A percentile compares a stretch with the other conserved stretches of the same genome.
These are phyloP conservation scores for Stenotaenia linearis DNA, from an alignment of 2,888 invertebrate genomes.

Conservation along the genomic window DNA sequence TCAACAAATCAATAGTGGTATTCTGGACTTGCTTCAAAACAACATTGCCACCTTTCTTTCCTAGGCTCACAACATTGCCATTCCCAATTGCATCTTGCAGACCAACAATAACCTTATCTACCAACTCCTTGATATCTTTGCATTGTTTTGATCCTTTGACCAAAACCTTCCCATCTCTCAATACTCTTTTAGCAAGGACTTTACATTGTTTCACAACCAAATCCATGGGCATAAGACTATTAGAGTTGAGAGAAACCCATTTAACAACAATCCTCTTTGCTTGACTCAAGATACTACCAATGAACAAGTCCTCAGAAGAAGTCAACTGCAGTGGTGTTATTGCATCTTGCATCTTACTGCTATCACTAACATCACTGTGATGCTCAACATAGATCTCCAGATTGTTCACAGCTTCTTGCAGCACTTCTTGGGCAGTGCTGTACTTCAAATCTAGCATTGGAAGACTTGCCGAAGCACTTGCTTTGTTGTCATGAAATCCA, in stretches of 20 bases:
- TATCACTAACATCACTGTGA: background rate
- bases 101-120: background rate
- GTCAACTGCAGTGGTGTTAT: background rate
- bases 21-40: background rate
- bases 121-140: background rate
- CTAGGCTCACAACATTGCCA: too few relatives aligned
- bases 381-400: background rate
- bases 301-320: background rate
- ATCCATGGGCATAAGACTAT: background rate
- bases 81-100: background rate
- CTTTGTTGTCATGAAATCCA: background rate
- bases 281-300: background rate
- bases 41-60: background rate
- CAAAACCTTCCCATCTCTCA: background rate
- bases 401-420: background rate
- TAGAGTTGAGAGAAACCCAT: background rate
- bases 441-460: background rate
- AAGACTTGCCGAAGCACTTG: background rate
- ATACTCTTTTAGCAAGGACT: background rate
- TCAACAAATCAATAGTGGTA: background rate
- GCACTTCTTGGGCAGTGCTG: background rate
- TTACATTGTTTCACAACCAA: background rate
- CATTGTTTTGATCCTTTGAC: background rate
- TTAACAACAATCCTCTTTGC: background rate
- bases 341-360: background rate